These are phyloP conservation scores for Adelphocoris suturalis DNA, from an alignment of 2,888 invertebrate species.

Conservation along the genomic window DNA sequence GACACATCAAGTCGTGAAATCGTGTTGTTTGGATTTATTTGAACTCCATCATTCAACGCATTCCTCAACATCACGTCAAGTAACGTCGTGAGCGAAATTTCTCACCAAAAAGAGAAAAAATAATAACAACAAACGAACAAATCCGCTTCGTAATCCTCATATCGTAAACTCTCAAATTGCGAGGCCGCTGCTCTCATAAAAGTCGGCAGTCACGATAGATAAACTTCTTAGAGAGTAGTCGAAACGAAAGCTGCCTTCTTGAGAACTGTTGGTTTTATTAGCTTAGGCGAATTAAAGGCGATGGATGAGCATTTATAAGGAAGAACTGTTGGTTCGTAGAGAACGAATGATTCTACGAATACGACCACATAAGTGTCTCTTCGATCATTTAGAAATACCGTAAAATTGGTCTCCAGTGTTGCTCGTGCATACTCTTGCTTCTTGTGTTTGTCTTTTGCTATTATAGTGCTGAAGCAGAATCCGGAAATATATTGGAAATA, in stretches of 20 bases:
- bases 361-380: too few species aligned
- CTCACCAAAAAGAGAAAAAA: not conserved
- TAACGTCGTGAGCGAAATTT: not conserved
- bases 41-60: not conserved
- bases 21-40: not conserved
- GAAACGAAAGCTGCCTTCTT: not conserved
- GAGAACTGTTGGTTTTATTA: not conserved
- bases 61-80: not conserved
- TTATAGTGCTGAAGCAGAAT: too few species aligned
- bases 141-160: not conserved
- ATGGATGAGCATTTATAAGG: not conserved
- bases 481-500: too few species aligned
- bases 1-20: not conserved
- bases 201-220: constrained; percentile 25
- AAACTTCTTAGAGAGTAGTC: constrained; percentile 4
- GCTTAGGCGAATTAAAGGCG: not conserved
- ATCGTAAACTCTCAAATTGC: not conserved
- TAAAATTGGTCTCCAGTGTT: too few species aligned
- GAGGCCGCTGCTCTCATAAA: not conserved
- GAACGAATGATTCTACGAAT: too few species aligned
- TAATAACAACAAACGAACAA: not conserved
- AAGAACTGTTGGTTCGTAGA: not conserved
- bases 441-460: too few species aligned
- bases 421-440: too few species aligned
- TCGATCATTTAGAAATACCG: too few species aligned